Evolutionary conservation across 1,140 invertebrate species (phyloP), one percentile per base, ranked within the genome.

Genomic region (Ylistrum balloti): DNA sequence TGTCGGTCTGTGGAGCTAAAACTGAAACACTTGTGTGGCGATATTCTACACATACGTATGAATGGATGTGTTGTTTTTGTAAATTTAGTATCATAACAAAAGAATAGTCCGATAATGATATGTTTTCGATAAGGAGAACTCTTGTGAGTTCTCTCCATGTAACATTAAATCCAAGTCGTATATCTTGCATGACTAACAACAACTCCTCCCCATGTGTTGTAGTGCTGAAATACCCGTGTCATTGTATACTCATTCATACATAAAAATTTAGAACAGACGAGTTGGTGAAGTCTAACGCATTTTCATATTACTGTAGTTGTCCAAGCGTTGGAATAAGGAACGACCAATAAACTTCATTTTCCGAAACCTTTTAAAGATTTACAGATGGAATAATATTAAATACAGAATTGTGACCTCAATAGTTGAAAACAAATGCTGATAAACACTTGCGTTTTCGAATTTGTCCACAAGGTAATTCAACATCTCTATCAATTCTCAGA

Each of bases 151-250:
- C 41, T 45, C 20, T 17, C 22, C 56, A 74, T 74, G 0, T 74
- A 74, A 74, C 56, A 28, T n/a, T 74, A 17, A 74, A 74, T n/a
- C 56, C 56, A 9, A 74, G 3, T 5, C 20, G 22, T 74, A 17
- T 45, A 45, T 17, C 41, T 9, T 45, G 56, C n/a, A 74, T 74
- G 56, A 74, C 56, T 74, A 74, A 74, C 56, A 74, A 74, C 56
- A 74, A 5, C 5, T 28, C 56, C 56, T 74, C 17, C 41, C 41
- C 41, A 17, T 45, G 20, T 45, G 20, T 45, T 13, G 41, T n/a
- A 74, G 56, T 74, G 56, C 56, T n/a, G 56, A 74, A 74, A 74
- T 74, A 11, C 56, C 56, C 56, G 22, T n/a, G n/a, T 28, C n/a
- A n/a, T n/a, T 2, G 28, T 74, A n/a, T 74, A 28, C n/a, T 74